phyloP scores from a whole-genome alignment of 2,888 invertebrate genomes.

The Slavum lentiscoides region DNA sequence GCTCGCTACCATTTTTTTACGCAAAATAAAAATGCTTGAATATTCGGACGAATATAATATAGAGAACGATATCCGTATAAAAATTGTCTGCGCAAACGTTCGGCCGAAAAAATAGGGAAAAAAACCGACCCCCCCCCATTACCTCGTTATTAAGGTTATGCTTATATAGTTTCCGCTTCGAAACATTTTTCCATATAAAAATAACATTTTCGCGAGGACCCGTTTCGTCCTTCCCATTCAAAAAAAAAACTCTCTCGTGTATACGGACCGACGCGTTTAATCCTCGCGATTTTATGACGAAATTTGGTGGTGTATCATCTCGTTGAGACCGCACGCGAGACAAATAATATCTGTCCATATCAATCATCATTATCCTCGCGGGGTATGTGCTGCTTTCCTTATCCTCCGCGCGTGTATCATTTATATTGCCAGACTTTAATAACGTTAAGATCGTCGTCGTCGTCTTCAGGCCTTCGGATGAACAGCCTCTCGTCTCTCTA shows the following conservation, averaged over 20 bases:
- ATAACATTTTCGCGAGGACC: no score
- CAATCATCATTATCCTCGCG: slow-evolving; percentile 48
- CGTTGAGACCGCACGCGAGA: slow-evolving; percentile 28
- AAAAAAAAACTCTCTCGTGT: neutral
- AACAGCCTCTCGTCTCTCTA: slow-evolving; percentile 3
- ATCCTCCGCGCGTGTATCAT: slow-evolving; percentile 8
- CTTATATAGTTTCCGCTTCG: no score
- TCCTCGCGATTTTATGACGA: slow-evolving; percentile 45
- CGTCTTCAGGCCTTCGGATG: slow-evolving; percentile 13
- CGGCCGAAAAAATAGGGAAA: no score
- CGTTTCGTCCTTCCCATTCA: no score
- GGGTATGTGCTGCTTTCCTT: slow-evolving; percentile 16
- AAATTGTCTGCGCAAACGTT: no score
- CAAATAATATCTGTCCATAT: slow-evolving; percentile 52
- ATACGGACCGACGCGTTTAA: slow-evolving; percentile 13
- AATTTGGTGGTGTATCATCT: neutral
- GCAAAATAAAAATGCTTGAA: no score
- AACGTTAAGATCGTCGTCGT: slow-evolving; percentile 40
- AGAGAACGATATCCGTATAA: no score
- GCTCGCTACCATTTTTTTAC: no score
- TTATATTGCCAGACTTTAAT: slow-evolving; percentile 51
- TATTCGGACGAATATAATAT: no score
- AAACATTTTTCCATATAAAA: no score
- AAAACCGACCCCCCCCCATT: no score
- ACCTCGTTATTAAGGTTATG: no score